Base-by-base conservation (phyloP, 2,797 vertebrate genomes). In the Synaphobranchus kaupii region DNA sequence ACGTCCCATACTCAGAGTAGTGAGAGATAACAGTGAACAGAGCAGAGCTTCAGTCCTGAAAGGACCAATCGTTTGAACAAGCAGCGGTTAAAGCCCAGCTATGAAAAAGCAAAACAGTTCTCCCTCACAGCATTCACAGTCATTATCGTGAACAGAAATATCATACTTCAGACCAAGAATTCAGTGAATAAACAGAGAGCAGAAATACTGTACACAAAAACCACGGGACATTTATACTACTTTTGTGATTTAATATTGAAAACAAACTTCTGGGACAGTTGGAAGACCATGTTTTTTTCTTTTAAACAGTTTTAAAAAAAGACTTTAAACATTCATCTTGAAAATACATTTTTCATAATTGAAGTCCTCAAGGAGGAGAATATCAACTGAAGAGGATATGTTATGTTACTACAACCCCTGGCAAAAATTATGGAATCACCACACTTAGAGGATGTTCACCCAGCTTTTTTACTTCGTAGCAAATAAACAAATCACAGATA, bases 221-320 rank as follows among this genome's bases (percentile, higher is more conserved):
- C n/a, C 9, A 6, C 1, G 20, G 3, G n/a, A 12, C 25, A 2
- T 25, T n/a, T 22, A 2, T 39, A 25, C 1, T 81, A 9, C 9
- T 81, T 81, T 78, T 44, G 34, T 50, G 47, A 81, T 81, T 50
- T 81, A 25, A 22, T 50, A 48, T 50, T 81, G 78, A 81, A 81
- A 81, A 10, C 44, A 0, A 81, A 25, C 20, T 47, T 47, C 28
- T 47, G 25, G 44, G 44, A 47, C 22, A 5, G 3, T 17, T 15
- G 13, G 66, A 17, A 76, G 13, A 39, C 22, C 10, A 44, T 34
- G 17, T 3, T 34, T 73, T 66, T 25, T 39, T 73, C 2, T 12
- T 39, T 34, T 39, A 31, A 39, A 31, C 10, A 71, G 2, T 39
- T 39, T 12, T 71, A 6, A 31, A 63, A 63, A 63, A 63, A 22